Conservation (phyloP, 2,113 vertebrate genomes). For the Corvus moneduloides region DNA sequence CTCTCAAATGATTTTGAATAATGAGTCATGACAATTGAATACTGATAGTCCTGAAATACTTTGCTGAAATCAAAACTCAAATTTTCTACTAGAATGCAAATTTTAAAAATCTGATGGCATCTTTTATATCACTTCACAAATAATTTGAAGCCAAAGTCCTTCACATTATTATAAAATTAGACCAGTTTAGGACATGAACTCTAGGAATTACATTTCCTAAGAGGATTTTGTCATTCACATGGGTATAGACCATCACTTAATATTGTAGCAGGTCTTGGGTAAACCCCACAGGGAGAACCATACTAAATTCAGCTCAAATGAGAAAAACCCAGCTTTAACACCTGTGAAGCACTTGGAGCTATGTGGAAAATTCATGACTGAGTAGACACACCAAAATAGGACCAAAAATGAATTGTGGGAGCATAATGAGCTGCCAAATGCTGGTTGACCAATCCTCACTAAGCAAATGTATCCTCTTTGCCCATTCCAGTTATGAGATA, state of each 20-base stretch:
- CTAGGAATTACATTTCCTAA: neutral
- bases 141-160: neutral
- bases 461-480: neutral
- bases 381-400: neutral
- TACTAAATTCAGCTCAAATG: neutral
- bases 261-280: neutral
- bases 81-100: neutral
- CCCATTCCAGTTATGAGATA: neutral
- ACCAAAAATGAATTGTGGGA: neutral
- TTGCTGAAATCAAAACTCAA: neutral
- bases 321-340: neutral
- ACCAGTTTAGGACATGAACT: neutral
- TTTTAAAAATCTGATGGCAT: neutral
- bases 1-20: neutral
- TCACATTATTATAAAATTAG: neutral
- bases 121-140: neutral
- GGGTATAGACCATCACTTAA: neutral
- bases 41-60: neutral
- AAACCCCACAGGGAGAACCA: neutral
- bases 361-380: neutral
- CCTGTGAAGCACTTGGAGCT: neutral
- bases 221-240: neutral
- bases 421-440: neutral
- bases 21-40: neutral
- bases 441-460: neutral